Conservation (phyloP, 2,888 invertebrate species). For the Drosophila atripex region DNA sequence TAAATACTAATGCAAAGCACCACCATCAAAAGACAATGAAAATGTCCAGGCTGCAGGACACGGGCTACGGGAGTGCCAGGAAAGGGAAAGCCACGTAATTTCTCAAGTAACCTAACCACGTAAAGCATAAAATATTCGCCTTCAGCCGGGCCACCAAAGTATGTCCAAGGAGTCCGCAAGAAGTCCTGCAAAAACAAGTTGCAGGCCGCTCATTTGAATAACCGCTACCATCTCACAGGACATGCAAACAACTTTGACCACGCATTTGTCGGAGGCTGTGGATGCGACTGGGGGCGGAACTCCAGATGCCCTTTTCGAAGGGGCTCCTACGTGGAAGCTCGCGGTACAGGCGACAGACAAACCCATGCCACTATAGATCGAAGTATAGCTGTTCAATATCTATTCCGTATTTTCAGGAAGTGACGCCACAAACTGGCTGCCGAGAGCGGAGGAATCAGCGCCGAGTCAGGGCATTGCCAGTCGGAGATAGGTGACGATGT, state of each 20-base stretch:
- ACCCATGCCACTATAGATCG: no score
- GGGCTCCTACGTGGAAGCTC: neutral
- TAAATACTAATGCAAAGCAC: conserved; percentile 65
- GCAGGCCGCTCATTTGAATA: conserved; percentile 74
- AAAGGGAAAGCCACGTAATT: conserved; percentile 67
- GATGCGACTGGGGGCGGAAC: neutral
- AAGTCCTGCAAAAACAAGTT: conserved; percentile 62
- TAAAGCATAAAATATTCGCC: conserved; percentile 78
- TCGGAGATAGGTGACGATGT: conserved; percentile 36
- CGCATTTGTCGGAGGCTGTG: conserved; percentile 62
- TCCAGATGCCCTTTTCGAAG: neutral
- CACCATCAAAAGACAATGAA: conserved; percentile 62
- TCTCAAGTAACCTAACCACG: conserved; percentile 79
- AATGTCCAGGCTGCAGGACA: conserved; percentile 8
- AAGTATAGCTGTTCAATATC: no score
- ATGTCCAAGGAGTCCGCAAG: conserved; percentile 74
- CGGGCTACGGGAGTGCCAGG: neutral
- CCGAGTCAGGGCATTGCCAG: neutral
- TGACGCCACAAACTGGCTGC: neutral
- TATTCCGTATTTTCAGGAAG: no score
- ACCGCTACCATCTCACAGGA: conserved; percentile 43
- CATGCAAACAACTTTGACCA: conserved; percentile 74
- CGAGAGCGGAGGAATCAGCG: neutral
- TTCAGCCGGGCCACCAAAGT: conserved; percentile 44
- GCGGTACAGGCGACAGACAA: neutral